Evolutionary conservation across 2,797 vertebrate species (phyloP).

Genomic region (Poecilia velifera): DNA sequence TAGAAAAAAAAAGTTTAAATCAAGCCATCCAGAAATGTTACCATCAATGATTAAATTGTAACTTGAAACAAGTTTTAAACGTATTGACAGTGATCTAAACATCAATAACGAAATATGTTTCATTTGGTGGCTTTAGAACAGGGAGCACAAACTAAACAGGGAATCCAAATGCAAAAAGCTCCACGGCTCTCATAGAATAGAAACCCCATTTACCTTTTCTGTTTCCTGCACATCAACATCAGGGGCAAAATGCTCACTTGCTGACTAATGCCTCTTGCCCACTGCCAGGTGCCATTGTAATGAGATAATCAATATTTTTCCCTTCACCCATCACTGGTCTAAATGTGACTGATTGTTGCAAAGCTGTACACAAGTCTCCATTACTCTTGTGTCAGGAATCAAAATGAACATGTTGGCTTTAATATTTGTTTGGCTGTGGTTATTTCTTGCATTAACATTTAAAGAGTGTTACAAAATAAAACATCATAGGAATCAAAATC

Average conservation of each 20-base stretch:
- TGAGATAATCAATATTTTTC: conserved; percentile 7
- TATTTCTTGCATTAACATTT: background rate
- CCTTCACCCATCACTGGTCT: background rate
- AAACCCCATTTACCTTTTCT: background rate
- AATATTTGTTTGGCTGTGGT: background rate
- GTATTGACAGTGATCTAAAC: background rate
- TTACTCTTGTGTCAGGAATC: background rate
- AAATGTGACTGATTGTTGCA: background rate
- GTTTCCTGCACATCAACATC: background rate
- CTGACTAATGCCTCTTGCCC: conserved; percentile 2
- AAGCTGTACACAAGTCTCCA: background rate
- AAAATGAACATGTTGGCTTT: background rate
- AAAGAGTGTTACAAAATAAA: background rate
- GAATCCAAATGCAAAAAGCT: background rate
- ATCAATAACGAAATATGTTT: background rate
- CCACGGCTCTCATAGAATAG: background rate
- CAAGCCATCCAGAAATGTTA: background rate
- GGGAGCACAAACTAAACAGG: background rate
- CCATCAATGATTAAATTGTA: background rate
- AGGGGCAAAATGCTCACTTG: background rate
- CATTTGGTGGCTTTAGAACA: background rate
- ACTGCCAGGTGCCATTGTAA: conserved; percentile 8
- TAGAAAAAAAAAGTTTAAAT: background rate
- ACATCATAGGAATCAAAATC: background rate
- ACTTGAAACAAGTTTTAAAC: background rate